phyloP scores from a whole-genome alignment of 2,888 invertebrate species.

The Phymatocera aterrima region DNA sequence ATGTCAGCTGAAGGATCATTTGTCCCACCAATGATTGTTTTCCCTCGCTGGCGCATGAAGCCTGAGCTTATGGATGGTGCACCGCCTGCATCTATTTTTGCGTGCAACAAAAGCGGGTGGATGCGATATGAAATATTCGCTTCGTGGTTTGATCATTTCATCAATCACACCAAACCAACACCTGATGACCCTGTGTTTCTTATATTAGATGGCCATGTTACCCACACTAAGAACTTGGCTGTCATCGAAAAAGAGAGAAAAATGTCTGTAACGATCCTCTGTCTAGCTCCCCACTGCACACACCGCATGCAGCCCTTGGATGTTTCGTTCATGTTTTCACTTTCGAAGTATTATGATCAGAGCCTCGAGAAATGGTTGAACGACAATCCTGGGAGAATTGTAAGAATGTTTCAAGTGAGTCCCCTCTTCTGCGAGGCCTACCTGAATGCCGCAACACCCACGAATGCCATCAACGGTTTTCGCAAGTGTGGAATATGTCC shows the following conservation, averaged over 20 bases:
- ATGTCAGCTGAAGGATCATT: constrained; percentile 30
- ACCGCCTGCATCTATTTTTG: constrained; percentile 60
- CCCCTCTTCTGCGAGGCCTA: constrained; percentile 58
- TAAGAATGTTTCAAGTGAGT: constrained; percentile 55
- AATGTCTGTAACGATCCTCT: constrained; percentile 52
- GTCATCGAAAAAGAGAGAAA: constrained; percentile 49
- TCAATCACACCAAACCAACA: constrained; percentile 48
- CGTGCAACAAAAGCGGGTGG: constrained; percentile 62
- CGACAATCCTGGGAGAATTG: constrained; percentile 52
- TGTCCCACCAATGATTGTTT: constrained; percentile 50
- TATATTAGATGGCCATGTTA: constrained; percentile 53
- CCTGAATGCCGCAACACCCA: constrained; percentile 56
- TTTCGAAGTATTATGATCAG: constrained; percentile 55
- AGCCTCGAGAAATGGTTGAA: constrained; percentile 55
- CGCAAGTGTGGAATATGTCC: constrained; percentile 56
- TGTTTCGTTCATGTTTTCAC: constrained; percentile 58
- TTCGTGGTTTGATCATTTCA: constrained; percentile 52
- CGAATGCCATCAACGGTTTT: constrained; percentile 61
- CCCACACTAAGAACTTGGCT: constrained; percentile 52
- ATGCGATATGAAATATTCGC: constrained; percentile 56
- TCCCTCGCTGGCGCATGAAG: constrained; percentile 60
- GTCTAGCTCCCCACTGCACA: constrained; percentile 59
- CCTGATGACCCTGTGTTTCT: constrained; percentile 50
- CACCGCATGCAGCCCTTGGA: constrained; percentile 59
- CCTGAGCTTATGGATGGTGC: constrained; percentile 59